Conservation (phyloP, 64 coral and sea anemone genomes). For the Acropora yongei region DNA sequence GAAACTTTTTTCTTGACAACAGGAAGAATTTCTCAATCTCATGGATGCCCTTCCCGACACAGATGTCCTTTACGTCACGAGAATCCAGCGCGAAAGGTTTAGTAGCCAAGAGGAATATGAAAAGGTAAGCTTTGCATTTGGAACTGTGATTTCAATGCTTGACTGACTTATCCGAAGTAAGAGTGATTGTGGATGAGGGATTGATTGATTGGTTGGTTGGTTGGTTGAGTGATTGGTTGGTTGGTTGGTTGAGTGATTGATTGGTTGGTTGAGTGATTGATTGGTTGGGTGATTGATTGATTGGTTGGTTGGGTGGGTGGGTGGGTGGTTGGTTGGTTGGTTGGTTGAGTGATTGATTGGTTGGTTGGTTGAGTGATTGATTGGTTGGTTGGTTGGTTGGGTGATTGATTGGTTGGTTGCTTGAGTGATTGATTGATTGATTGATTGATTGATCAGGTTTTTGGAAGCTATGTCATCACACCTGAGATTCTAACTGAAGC, state of each 20-base stretch:
- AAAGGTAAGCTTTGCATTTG: slow-evolving; percentile 56
- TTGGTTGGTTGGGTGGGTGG: slow-evolving; percentile 12
- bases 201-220: neutral
- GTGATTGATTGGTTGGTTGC: neutral
- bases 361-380: neutral
- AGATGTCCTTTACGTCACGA: slow-evolving; percentile 94
- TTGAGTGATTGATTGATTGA: neutral
- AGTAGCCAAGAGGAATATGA: slow-evolving; percentile 86
- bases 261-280: neutral
- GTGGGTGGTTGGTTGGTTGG: slow-evolving; percentile 59
- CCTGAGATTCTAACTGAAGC: slow-evolving; percentile 90
- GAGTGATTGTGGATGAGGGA: neutral
- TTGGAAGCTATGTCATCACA: slow-evolving; percentile 90
- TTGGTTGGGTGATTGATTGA: neutral
- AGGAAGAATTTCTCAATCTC: slow-evolving; percentile 83
- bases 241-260: neutral
- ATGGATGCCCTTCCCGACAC: slow-evolving; percentile 77
- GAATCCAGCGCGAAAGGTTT: slow-evolving; percentile 96
- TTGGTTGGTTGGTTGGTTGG: slow-evolving; percentile 62
- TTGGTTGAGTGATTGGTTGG: neutral
- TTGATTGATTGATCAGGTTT: slow-evolving; percentile 59
- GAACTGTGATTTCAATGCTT: too few species aligned
- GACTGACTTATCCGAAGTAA: neutral
- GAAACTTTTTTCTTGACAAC: neutral
- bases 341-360: neutral